A percentile compares a stretch with the other conserved stretches of the same genome.
These are phyloP conservation scores for Ctenoplectra terminalis DNA, from an alignment of 1,140 invertebrate genomes.

Conservation along the genomic window DNA sequence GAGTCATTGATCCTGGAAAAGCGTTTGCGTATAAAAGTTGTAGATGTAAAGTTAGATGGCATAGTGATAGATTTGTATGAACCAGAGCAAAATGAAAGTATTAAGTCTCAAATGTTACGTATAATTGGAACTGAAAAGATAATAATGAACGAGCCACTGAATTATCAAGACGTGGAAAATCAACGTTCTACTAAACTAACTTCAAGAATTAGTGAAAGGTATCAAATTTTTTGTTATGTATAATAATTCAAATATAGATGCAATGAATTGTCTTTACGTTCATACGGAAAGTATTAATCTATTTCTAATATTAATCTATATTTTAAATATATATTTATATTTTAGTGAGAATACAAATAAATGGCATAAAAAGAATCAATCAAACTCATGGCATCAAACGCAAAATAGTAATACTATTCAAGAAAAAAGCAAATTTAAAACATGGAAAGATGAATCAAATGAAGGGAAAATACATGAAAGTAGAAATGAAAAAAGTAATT, in stretches of 20 bases:
- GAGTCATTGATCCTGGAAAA: conserved; percentile 82
- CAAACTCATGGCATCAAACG: conserved; percentile 28
- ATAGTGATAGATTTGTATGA: conserved; percentile 84
- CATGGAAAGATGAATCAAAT: conserved; percentile 72
- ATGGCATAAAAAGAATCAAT: conserved; percentile 47
- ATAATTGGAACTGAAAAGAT: conserved; percentile 22
- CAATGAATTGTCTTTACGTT: neutral
- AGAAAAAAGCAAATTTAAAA: conserved; percentile 52
- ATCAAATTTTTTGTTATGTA: conserved; percentile 29
- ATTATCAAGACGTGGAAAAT: conserved; percentile 27
- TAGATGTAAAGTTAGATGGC: conserved; percentile 76
- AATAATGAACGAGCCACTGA: conserved; percentile 10
- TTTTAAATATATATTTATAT: conserved; percentile 15
- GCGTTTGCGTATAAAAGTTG: conserved; percentile 84
- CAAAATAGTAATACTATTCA: conserved; percentile 33
- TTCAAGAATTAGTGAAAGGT: conserved; percentile 58
- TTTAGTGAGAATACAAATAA: conserved; percentile 57
- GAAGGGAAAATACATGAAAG: conserved; percentile 70
- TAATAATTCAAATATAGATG: conserved; percentile 8
- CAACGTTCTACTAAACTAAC: conserved; percentile 33
- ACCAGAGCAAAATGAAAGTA: conserved; percentile 49
- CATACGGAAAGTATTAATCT: neutral
- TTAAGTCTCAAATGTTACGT: conserved; percentile 42
- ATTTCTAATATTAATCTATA: neutral
- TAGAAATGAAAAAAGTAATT: conserved; percentile 62